These are phyloP conservation scores for Thalpophila matura DNA, from an alignment of 2,888 invertebrate genomes.

Conservation along the genomic window DNA sequence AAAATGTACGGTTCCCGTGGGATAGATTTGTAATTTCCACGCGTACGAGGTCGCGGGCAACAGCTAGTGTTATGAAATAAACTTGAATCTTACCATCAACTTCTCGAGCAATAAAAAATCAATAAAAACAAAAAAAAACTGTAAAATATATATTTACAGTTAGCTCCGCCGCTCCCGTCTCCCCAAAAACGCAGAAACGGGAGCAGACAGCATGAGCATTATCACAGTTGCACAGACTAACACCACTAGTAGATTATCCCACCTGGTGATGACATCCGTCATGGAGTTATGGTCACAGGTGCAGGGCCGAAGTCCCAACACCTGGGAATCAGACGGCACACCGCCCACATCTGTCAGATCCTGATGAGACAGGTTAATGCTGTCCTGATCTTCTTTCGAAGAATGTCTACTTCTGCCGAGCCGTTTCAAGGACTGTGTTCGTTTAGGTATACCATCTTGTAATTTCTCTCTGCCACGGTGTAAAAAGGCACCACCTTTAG, in stretches of 20 bases:
- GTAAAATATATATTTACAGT: slow-evolving; percentile 63
- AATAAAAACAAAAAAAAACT: slow-evolving; percentile 20
- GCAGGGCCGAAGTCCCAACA: slow-evolving; percentile 21
- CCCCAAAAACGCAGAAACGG: slow-evolving; percentile 63
- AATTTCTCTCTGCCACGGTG: slow-evolving; percentile 1
- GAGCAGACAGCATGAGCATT: slow-evolving; percentile 67
- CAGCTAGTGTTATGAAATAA: too few relatives aligned
- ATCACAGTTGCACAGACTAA: slow-evolving; percentile 68
- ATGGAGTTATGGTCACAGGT: slow-evolving; percentile 5
- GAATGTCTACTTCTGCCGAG: not conserved
- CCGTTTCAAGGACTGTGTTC: slow-evolving; percentile 7
- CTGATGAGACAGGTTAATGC: not conserved
- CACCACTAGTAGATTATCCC: slow-evolving; percentile 69
- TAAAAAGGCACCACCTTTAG: not conserved
- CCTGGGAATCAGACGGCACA: not conserved
- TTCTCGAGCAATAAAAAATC: not conserved
- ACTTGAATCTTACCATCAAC: slow-evolving; percentile 16
- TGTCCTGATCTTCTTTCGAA: not conserved
- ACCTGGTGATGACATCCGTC: slow-evolving; percentile 39
- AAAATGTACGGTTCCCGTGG: too few relatives aligned
- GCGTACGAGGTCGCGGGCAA: too few relatives aligned
- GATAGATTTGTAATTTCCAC: too few relatives aligned
- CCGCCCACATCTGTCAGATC: not conserved
- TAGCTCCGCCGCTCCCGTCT: slow-evolving; percentile 58
- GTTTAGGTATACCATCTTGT: not conserved